A percentile compares a stretch with the other conserved stretches of the same genome.
Evolutionary conservation across 2,888 invertebrate genomes (phyloP).

Genomic region (Caenorhabditis wallacei): DNA sequence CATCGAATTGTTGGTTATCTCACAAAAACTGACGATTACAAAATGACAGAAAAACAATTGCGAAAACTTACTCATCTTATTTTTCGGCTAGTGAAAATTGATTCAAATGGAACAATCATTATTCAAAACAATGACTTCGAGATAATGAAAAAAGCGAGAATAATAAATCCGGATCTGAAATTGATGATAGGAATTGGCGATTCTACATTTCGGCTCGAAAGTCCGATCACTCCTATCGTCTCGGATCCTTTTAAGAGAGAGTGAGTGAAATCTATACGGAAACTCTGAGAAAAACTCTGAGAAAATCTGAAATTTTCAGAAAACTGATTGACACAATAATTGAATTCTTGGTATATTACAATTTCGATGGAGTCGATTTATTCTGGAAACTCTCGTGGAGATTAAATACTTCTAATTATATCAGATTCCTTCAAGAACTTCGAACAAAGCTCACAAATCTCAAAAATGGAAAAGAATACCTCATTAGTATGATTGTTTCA

Average conservation of each 20-base stretch:
- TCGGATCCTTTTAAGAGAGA: not conserved
- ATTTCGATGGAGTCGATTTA: conserved; percentile 5
- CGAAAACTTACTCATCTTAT: not conserved
- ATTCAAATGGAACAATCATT: not conserved
- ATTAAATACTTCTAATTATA: not conserved
- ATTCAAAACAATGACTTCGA: not conserved
- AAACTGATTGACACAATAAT: not conserved
- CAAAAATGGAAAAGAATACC: conserved; percentile 29
- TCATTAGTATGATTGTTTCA: conserved; percentile 59
- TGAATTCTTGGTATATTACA: not conserved
- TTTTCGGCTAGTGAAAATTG: not conserved
- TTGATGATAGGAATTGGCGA: not conserved
- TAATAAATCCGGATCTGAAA: not conserved
- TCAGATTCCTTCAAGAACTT: conserved; percentile 58
- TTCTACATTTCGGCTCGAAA: not conserved
- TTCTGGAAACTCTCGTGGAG: not conserved
- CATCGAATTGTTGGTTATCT: not conserved
- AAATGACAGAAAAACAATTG: not conserved
- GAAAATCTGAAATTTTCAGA: not conserved
- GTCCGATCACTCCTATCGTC: not conserved
- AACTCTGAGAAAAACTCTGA: too few relatives aligned
- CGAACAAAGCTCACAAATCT: conserved; percentile 49
- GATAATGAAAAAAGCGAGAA: not conserved
- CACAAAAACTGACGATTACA: not conserved
- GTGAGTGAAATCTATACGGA: not conserved